Evolutionary conservation across 2,888 invertebrate genomes (phyloP).

Genomic region (Lobophora halterata): DNA sequence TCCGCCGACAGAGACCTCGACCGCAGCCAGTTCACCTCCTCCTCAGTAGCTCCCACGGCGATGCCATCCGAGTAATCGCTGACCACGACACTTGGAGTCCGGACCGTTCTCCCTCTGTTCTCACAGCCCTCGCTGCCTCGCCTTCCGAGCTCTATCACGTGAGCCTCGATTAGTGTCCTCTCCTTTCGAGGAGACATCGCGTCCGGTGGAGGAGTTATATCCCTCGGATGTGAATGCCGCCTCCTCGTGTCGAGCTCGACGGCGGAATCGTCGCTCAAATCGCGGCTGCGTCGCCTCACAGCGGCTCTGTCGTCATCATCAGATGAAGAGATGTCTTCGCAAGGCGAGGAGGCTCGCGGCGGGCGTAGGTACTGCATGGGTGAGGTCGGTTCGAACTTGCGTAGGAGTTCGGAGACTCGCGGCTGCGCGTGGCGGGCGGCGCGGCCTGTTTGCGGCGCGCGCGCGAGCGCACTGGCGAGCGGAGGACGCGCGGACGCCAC

Average conservation of each 20-base stretch:
- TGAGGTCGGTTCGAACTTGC: conserved; percentile 62
- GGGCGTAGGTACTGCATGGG: conserved; percentile 76
- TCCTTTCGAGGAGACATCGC: conserved; percentile 66
- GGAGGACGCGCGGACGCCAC: conserved; percentile 37
- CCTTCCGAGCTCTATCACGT: conserved; percentile 80
- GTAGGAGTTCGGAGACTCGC: conserved; percentile 67
- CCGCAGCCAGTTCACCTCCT: conserved; percentile 71
- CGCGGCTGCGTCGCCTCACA: conserved; percentile 68
- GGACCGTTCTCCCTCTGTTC: conserved; percentile 81
- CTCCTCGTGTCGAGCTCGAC: conserved; percentile 77
- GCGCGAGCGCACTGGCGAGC: conserved; percentile 57
- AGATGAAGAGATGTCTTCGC: conserved; percentile 70
- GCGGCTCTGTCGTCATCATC: conserved; percentile 75
- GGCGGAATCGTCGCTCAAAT: conserved; percentile 78
- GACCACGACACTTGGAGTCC: conserved; percentile 93
- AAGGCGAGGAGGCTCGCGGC: conserved; percentile 64
- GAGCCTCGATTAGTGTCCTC: conserved; percentile 72
- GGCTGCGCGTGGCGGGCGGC: conserved; percentile 62
- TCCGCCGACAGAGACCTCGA: conserved; percentile 81
- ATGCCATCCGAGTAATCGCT: conserved; percentile 91
- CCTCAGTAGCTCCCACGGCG: conserved; percentile 69
- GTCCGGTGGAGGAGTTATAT: conserved; percentile 65
- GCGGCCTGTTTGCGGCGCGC: conserved; percentile 65
- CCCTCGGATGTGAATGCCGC: conserved; percentile 67
- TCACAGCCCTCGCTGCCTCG: conserved; percentile 73